Base-by-base conservation (phyloP, 2,113 vertebrate species). In the Campylomormyrus tamandua region DNA sequence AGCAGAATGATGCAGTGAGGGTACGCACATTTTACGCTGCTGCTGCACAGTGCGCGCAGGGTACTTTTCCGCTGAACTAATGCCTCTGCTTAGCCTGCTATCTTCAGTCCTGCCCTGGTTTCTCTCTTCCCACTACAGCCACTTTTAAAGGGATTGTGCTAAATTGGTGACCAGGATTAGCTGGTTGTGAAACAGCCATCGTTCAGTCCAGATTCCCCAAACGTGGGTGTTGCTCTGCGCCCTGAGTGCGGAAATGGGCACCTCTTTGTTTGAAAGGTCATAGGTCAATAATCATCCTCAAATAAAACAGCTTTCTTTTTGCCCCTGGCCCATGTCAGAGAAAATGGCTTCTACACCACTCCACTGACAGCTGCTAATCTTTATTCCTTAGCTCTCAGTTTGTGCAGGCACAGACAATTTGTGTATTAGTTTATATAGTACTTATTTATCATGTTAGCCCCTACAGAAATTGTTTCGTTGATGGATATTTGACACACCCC, bases 131-230 rank as follows among this genome's bases (percentile, higher is more conserved):
- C 35, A 42, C 74, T 42, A 39, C 35, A 80, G 74, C 74, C 35
- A 80, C 74, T 80, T 80, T 80, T 80, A 80, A 80, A 42, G 74
- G 35, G 74, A 80, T 80, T 80, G 74, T 42, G 74, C 74, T 80
- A 80, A 39, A 80, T 19, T 19, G 35, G 35, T 80, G 74, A 21
- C 35, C 74, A 19, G 74, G 74, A 80, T 42, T 39, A 80, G 15
- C 15, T 42, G 17, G 74, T 1, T 42, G 74, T 42, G 35, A 80
- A 77, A 39, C 70, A 77, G 70, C 31, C 70, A 39, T 24, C 5
- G 70, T 77, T 77, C 31, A 17, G 1, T 74, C 31, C 31, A 11
- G 31, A 5, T 31, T 11, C 66, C 9, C 27, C 27, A n/a, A 62
- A 62, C 0, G 7, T 17, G 50, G 31, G 17, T 4, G 9, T 11